Percentiles rank a stretch among this genome's conserved stretches.
These are phyloP conservation scores for Hippopotamyrus pictus DNA, from an alignment of 2,797 vertebrate species.

Conservation along the genomic window DNA sequence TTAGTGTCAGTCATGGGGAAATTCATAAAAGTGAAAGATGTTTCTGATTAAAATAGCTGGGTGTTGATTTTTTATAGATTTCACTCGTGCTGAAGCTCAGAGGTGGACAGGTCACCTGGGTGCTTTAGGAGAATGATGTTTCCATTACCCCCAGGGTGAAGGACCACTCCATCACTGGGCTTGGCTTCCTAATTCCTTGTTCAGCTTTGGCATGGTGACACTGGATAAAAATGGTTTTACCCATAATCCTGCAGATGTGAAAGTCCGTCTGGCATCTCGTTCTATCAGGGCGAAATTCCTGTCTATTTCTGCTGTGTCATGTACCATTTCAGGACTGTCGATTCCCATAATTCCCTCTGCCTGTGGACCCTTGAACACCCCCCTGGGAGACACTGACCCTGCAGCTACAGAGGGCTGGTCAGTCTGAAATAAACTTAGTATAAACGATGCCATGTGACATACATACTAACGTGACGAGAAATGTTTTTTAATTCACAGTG, in stretches of 20 bases:
- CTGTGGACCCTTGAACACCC: slow-evolving; percentile 42
- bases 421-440: not conserved
- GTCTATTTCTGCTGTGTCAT: slow-evolving; percentile 1
- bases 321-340: slow-evolving; percentile 52
- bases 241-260: not conserved
- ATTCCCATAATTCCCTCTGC: slow-evolving; percentile 53
- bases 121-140: not conserved
- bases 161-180: not conserved
- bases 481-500: not conserved
- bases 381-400: slow-evolving; percentile 2
- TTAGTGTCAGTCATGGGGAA: not conserved
- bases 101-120: not conserved
- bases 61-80: not conserved
- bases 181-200: not conserved
- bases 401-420: slow-evolving; percentile 22
- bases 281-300: not conserved
- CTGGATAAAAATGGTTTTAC: not conserved
- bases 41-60: slow-evolving; percentile 1
- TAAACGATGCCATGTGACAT: not conserved
- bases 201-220: not conserved
- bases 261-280: not conserved
- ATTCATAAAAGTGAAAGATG: not conserved
- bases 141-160: not conserved
- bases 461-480: not conserved
- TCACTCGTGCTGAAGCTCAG: not conserved